Base-by-base conservation (phyloP, 2,888 invertebrate species). In the Calliopum simillimum region DNA sequence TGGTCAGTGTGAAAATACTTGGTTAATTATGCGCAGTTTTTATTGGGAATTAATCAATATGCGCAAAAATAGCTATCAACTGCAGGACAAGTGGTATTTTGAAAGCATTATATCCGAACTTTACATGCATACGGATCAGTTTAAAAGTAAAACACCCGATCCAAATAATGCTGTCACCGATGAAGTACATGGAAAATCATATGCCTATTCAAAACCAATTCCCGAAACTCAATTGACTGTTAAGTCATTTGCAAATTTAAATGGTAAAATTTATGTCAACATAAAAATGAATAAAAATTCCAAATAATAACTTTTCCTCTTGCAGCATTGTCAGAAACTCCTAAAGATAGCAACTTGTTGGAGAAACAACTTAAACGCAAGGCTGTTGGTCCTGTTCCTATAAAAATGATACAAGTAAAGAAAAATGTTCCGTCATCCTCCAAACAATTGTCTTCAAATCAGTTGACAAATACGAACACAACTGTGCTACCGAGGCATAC, bases 21-120 rank as follows among this genome's bases (percentile, higher is more conserved):
- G 85, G 85, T 73, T 83, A 6, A 43, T 78, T 3, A 53, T 85
- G 73, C 84, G 84, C 8, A 41, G 59, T 16, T 82, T 83, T 47
- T 81, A 84, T 49, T 69, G 73, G 71, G 82, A 84, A 23, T 71
- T 84, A 4, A 55, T 71, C 14, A 72, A 77, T 16, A 79, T 82
- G 78, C 82, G 83, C 0, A 67, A 73, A 11, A 73, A 73, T 16
- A 79, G 78, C 33, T 84, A 80, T 69, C 78, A 79, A 63, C 72
- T 84, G n/a, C 79, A 79, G 14, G 84, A 84, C 49, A 82, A 81
- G 70, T 85, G 85, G 84, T 81, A 78, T 53, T 83, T 85, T 14
- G 85, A 84, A 72, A 70, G 72, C 0, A 73, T 76, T 4, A 81
- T 84, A 12, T 74, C 71, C 0, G 74, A 77, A 19, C 71, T 83